These are phyloP conservation scores for Gobiocypris rarus DNA, from an alignment of 2,113 vertebrate species.

Conservation along the genomic window DNA sequence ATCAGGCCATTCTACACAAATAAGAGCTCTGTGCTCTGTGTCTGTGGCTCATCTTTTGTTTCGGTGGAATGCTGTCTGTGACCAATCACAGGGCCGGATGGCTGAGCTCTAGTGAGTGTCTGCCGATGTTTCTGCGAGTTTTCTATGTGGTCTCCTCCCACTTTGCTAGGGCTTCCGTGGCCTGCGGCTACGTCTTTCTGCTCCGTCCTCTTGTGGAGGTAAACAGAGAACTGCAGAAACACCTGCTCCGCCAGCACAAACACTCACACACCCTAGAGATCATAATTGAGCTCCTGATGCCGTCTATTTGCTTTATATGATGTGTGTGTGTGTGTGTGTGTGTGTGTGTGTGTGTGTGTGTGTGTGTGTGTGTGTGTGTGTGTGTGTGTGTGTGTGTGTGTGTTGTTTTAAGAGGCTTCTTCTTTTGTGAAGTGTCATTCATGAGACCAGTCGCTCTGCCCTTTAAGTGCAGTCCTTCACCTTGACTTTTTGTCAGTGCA, in stretches of 20 bases:
- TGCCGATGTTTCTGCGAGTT: conserved; percentile 15
- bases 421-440: conserved; percentile 36
- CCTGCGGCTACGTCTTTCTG: conserved; percentile 39
- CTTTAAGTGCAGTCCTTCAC: conserved; percentile 23
- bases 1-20: conserved; percentile 45
- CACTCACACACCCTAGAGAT: not conserved
- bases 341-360: conserved; percentile 32
- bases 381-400: not conserved
- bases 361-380: conserved; percentile 19
- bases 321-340: conserved; percentile 31
- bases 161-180: conserved; percentile 41
- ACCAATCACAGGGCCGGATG: conserved; percentile 34
- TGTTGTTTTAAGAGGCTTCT: conserved; percentile 27
- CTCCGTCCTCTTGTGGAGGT: conserved; percentile 24
- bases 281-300: conserved; percentile 10
- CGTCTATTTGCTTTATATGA: not conserved
- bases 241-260: conserved; percentile 48
- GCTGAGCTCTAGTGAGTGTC: conserved; percentile 14
- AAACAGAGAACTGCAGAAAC: conserved; percentile 47
- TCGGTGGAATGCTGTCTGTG: conserved; percentile 35
- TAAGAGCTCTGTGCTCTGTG: conserved; percentile 31
- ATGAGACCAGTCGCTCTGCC: not conserved
- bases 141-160: conserved; percentile 44
- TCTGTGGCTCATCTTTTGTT: conserved; percentile 49
- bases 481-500: conserved; percentile 38